These are phyloP conservation scores for Trididemnum nubilum DNA, from an alignment of 23 tunicate genomes.

Conservation along the genomic window DNA sequence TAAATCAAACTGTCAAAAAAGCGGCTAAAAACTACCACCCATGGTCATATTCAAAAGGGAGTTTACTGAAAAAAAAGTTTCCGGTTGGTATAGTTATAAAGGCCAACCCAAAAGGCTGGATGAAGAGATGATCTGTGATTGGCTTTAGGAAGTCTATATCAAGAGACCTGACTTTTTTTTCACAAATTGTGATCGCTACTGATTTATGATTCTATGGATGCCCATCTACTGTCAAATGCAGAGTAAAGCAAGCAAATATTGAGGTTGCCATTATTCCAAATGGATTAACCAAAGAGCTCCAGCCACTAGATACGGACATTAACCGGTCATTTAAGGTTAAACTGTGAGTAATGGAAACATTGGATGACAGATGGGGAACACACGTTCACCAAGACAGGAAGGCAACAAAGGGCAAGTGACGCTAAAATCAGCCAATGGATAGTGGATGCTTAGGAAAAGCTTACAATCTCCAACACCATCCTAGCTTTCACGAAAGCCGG, in stretches of 20 bases:
- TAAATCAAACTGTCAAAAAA: constrained; percentile 42
- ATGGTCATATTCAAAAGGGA: constrained; percentile 53
- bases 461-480: constrained; percentile 48
- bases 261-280: constrained; percentile 53
- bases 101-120: constrained; percentile 67
- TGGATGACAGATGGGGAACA: constrained; percentile 61
- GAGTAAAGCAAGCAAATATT: constrained; percentile 50
- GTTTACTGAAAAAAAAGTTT: constrained; percentile 41
- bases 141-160: constrained; percentile 46
- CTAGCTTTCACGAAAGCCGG: constrained; percentile 50
- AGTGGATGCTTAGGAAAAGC: constrained; percentile 43
- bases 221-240: constrained; percentile 45
- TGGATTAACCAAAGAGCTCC: constrained; percentile 60
- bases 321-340: constrained; percentile 53
- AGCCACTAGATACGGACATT: constrained; percentile 61
- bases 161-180: constrained; percentile 58
- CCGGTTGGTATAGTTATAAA: constrained; percentile 57
- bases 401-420: constrained; percentile 49
- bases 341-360: constrained; percentile 52
- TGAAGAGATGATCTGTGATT: constrained; percentile 61
- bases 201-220: constrained; percentile 49
- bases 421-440: constrained; percentile 53
- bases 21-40: constrained; percentile 53
- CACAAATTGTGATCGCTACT: constrained; percentile 40
- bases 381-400: constrained; percentile 59